These are phyloP conservation scores for Acanthaster planci DNA, from an alignment of 35 echinoderm and acorn worm genomes.

Conservation along the genomic window DNA sequence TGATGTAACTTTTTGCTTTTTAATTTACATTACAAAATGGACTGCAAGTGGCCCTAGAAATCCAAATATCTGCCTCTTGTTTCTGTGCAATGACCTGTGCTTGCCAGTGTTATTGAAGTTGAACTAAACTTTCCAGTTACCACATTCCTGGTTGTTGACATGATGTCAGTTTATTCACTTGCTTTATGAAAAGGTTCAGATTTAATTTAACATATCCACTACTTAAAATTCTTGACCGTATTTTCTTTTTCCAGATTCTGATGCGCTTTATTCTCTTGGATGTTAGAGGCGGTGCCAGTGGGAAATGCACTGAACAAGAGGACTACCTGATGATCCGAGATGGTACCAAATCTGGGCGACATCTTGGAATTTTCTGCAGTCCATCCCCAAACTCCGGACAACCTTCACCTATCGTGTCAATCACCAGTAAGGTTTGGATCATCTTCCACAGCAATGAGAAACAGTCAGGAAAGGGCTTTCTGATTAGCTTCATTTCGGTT, in stretches of 20 bases:
- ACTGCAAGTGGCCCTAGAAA: no score
- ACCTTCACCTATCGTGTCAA: neutral
- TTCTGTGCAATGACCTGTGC: no score
- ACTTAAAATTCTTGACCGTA: neutral
- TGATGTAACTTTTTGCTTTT: no score
- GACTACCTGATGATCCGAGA: constrained; percentile 1
- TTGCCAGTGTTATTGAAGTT: no score
- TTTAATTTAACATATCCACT: no score
- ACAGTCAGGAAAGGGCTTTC: neutral
- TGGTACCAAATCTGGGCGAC: neutral
- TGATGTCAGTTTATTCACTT: no score
- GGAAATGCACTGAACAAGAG: neutral
- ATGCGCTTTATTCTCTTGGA: neutral
- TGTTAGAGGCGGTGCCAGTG: constrained; percentile 1
- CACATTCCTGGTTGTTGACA: no score
- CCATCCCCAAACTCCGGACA: neutral
- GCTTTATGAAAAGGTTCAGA: no score
- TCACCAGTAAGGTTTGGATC: neutral
- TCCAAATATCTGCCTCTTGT: no score
- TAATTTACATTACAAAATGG: no score
- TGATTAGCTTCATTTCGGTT: neutral
- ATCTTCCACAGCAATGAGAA: neutral
- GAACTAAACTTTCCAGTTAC: no score
- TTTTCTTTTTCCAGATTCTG: neutral
- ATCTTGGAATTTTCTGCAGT: constrained; percentile 3